phyloP scores from a whole-genome alignment of 2,888 invertebrate species.

The Cataglyphis rosenhaueri region DNA sequence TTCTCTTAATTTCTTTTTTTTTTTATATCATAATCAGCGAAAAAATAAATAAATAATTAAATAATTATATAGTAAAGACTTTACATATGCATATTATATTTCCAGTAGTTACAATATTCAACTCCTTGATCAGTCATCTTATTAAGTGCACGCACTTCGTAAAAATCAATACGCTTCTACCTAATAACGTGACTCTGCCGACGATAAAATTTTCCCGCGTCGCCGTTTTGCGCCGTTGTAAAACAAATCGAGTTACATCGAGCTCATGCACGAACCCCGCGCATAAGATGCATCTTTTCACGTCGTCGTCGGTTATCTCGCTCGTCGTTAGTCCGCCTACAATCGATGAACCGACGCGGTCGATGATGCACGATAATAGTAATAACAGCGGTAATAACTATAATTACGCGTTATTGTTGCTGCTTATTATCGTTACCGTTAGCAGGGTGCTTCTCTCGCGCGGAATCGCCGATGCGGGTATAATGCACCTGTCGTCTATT shows the following conservation, averaged over 20 bases:
- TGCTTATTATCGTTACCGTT: constrained; percentile 54
- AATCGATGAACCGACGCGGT: constrained; percentile 34
- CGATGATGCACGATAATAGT: constrained; percentile 48
- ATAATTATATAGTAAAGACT: neutral
- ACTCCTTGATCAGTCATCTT: neutral
- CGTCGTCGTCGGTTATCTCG: constrained; percentile 36
- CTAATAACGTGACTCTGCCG: neutral
- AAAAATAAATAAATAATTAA: neutral
- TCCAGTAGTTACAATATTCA: neutral
- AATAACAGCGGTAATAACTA: constrained; percentile 51
- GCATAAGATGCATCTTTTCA: constrained; percentile 41
- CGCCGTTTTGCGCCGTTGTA: neutral
- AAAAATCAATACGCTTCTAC: neutral
- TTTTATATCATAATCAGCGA: neutral
- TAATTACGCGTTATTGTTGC: constrained; percentile 52
- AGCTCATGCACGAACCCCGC: neutral
- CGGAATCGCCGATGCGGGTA: neutral
- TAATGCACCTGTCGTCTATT: constrained; percentile 35
- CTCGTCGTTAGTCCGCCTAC: constrained; percentile 28
- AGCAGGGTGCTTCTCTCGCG: constrained; percentile 33
- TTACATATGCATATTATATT: neutral
- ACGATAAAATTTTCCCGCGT: constrained; percentile 8
- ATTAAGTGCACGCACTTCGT: neutral
- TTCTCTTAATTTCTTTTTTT: neutral
- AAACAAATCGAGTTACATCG: constrained; percentile 28